A percentile compares a stretch with the other conserved stretches of the same genome.
Evolutionary conservation across 64 coral and sea anemone species (phyloP).

Genomic region (Exaiptasia diaphana): DNA sequence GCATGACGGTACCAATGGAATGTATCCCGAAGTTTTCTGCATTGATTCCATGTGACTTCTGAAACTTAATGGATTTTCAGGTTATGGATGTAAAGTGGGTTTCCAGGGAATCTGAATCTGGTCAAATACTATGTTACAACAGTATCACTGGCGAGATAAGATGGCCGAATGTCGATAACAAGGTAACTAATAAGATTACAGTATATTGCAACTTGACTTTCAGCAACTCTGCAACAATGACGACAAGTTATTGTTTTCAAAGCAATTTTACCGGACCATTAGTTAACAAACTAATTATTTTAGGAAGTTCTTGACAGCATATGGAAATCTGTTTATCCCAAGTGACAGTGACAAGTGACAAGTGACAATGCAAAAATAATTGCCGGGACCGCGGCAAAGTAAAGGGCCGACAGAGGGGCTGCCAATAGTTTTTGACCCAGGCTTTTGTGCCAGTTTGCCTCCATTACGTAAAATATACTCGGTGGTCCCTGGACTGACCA

Average conservation of each 20-base stretch:
- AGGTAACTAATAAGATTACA: not conserved
- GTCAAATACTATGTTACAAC: constrained; percentile 4
- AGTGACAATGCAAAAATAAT: too few species aligned
- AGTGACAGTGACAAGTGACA: too few species aligned
- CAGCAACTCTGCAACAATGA: not conserved
- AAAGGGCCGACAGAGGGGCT: too few species aligned
- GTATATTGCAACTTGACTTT: not conserved
- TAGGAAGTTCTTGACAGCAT: not conserved
- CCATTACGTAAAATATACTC: too few species aligned
- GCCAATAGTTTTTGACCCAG: too few species aligned
- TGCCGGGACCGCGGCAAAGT: too few species aligned
- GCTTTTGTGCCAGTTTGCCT: too few species aligned
- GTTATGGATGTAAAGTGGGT: not conserved
- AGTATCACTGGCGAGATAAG: not conserved
- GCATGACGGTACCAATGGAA: not conserved
- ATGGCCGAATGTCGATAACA: not conserved
- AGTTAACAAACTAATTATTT: not conserved
- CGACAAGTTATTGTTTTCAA: not conserved
- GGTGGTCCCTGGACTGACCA: too few species aligned
- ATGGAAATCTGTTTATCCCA: not conserved
- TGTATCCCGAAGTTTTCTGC: not conserved
- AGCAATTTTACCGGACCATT: not conserved
- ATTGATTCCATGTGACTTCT: not conserved
- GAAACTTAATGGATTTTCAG: not conserved
- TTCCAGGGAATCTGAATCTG: not conserved